Conservation (phyloP, 2,113 vertebrate genomes). For the Gallinago jamesoni region DNA sequence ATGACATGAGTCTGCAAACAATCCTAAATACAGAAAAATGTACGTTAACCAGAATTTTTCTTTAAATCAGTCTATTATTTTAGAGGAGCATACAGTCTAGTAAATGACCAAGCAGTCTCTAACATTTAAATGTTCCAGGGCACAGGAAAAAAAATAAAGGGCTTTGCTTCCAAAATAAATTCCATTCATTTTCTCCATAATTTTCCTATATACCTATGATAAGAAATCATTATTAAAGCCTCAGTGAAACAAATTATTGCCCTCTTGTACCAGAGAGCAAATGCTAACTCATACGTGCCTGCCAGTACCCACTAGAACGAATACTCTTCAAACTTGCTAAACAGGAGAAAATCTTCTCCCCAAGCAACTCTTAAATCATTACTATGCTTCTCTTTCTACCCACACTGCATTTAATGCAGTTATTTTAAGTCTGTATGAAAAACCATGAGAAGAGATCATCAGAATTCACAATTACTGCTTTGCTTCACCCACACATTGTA, state of each 20-base stretch:
- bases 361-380: not conserved
- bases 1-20: not conserved
- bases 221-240: not conserved
- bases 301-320: not conserved
- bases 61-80: not conserved
- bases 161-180: not conserved
- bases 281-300: not conserved
- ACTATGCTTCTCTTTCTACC: constrained; percentile 16
- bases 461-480: not conserved
- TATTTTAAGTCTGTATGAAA: constrained; percentile 28
- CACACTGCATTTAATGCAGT: constrained; percentile 4
- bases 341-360: not conserved
- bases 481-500: not conserved
- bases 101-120: not conserved
- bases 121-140: not conserved
- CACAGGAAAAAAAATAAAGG: not conserved
- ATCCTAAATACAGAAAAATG: not conserved
- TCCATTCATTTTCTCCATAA: not conserved
- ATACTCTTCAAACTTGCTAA: not conserved
- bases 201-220: not conserved
- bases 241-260: not conserved
- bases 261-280: not conserved
- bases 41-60: not conserved
- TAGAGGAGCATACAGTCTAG: not conserved
- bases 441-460: constrained; percentile 18